phyloP scores from a whole-genome alignment of 1,140 invertebrate genomes.

The Yoshiicerus persimilis region DNA sequence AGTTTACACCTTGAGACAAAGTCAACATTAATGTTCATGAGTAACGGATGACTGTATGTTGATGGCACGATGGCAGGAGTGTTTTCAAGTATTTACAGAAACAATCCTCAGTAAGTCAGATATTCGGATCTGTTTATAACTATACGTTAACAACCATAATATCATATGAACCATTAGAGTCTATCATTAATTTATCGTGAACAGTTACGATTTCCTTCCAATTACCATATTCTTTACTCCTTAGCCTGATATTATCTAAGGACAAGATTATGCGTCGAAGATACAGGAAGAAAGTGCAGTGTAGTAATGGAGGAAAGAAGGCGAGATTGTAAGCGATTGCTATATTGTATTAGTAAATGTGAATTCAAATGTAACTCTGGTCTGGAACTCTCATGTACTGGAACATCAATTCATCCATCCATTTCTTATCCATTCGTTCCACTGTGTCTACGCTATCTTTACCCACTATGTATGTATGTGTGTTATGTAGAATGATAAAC shows the following conservation, averaged over 20 bases:
- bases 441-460: neutral
- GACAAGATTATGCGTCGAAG: neutral
- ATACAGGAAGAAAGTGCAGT: neutral
- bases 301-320: neutral
- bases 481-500: neutral
- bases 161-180: neutral
- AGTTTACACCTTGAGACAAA: conserved; percentile 10
- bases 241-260: neutral
- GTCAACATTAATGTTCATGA: neutral
- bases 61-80: conserved; percentile 5
- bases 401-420: conserved; percentile 15
- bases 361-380: neutral
- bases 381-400: conserved; percentile 2
- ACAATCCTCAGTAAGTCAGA: neutral
- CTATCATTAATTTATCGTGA: neutral
- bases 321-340: neutral
- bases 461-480: neutral
- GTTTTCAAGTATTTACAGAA: neutral
- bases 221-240: neutral
- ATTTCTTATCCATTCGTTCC: conserved; percentile 9
- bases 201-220: neutral
- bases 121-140: neutral
- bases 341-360: neutral
- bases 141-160: neutral
- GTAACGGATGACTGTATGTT: neutral